A percentile compares a stretch with the other conserved stretches of the same genome.
phyloP scores from a whole-genome alignment of 2,113 vertebrate genomes.

The Passer domesticus region DNA sequence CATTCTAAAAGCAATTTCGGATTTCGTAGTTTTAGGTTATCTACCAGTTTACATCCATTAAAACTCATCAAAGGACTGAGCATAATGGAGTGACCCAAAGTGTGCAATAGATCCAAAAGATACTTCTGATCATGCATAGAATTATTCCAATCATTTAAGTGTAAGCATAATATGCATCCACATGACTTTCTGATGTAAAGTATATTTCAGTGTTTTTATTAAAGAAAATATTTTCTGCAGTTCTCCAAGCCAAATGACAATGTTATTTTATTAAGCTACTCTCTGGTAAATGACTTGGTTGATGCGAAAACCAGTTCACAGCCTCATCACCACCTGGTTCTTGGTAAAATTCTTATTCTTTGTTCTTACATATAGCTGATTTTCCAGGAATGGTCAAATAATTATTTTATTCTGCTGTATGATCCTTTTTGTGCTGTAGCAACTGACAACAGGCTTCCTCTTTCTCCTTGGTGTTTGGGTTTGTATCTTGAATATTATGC shows the following conservation, averaged over 20 bases:
- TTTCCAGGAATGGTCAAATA: not conserved
- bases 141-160: not conserved
- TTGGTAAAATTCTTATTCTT: not conserved
- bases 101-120: not conserved
- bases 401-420: not conserved
- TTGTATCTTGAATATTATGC: not conserved
- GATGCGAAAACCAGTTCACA: not conserved
- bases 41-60: not conserved
- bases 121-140: not conserved
- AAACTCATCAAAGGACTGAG: not conserved
- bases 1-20: not conserved
- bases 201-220: not conserved
- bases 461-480: not conserved
- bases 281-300: not conserved
- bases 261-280: not conserved
- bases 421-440: not conserved
- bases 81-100: not conserved
- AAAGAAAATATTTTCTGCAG: not conserved
- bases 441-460: not conserved
- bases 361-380: not conserved
- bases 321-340: not conserved
- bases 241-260: not conserved
- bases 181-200: not conserved
- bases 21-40: not conserved
- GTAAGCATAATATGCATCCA: not conserved